A percentile compares a stretch with the other conserved stretches of the same genome.
Conservation (phyloP, 1,140 invertebrate genomes). For the Panulirus ornatus region DNA sequence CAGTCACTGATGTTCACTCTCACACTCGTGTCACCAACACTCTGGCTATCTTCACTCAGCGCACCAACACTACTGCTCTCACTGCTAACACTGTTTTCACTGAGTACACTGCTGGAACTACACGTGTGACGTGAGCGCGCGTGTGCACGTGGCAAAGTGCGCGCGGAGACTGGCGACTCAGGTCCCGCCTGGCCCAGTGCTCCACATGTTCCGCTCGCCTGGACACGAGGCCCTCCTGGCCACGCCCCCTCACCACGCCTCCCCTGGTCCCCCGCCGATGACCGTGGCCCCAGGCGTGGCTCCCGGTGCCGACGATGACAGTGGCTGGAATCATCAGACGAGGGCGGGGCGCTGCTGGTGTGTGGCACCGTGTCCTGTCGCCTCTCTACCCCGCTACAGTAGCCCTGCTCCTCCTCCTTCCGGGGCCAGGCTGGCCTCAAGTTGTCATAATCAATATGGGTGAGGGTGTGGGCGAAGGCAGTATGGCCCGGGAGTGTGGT, state of each 20-base stretch:
- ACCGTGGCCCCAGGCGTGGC: slow-evolving; percentile 17
- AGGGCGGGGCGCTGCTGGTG: background rate
- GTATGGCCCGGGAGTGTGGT: slow-evolving; percentile 52
- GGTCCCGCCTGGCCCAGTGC: slow-evolving; percentile 68
- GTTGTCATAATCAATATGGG: slow-evolving; percentile 60
- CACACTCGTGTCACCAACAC: slow-evolving; percentile 7
- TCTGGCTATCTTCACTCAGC: background rate
- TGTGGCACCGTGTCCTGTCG: background rate
- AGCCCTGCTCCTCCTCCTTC: slow-evolving; percentile 1
- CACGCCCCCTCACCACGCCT: slow-evolving; percentile 59
- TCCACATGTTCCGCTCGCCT: slow-evolving; percentile 69
- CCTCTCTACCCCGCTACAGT: background rate
- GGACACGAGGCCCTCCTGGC: slow-evolving; percentile 34
- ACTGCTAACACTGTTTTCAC: background rate
- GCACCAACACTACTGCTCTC: background rate
- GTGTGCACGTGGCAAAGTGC: slow-evolving; percentile 63
- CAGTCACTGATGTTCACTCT: background rate
- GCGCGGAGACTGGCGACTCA: slow-evolving; percentile 48
- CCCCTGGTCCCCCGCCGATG: slow-evolving; percentile 32
- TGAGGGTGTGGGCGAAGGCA: slow-evolving; percentile 35
- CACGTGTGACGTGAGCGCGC: slow-evolving; percentile 30
- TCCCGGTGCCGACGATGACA: background rate
- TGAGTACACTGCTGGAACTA: background rate
- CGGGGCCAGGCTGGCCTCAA: slow-evolving; percentile 7
- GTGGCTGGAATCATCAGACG: background rate